Conservation (phyloP, 2,888 invertebrate species). For the Netelia fuscicornis region DNA sequence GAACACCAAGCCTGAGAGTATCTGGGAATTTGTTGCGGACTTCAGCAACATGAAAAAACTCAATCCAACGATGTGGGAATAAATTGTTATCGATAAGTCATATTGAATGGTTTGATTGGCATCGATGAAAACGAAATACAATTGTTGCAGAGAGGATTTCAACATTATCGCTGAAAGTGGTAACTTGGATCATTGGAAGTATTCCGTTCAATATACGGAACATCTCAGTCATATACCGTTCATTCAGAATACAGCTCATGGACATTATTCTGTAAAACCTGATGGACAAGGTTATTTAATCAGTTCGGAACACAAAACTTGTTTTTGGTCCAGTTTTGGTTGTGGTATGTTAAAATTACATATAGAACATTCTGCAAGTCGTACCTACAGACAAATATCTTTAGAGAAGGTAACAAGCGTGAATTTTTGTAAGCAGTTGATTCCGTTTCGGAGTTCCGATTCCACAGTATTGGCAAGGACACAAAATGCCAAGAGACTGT, state of each 20-base stretch:
- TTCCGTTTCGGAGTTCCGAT: constrained; percentile 88
- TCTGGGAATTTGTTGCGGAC: constrained; percentile 92
- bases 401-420: constrained; percentile 15
- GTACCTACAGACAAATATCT: background rate
- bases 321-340: constrained; percentile 86
- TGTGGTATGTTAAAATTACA: constrained; percentile 86
- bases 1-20: constrained; percentile 87
- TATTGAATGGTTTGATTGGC: background rate
- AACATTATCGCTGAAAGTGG: constrained; percentile 88
- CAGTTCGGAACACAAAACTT: constrained; percentile 88
- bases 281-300: constrained; percentile 86
- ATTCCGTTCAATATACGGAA: constrained; percentile 89
- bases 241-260: constrained; percentile 87
- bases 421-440: constrained; percentile 86
- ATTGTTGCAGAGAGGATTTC: constrained; percentile 86
- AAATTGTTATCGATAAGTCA: constrained; percentile 2
- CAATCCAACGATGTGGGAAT: constrained; percentile 90
- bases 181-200: constrained; percentile 90
- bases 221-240: constrained; percentile 88
- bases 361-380: background rate
- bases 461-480: constrained; percentile 84
- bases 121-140: background rate
- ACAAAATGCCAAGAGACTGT: constrained; percentile 87
- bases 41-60: constrained; percentile 90
- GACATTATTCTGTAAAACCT: constrained; percentile 87